Percentiles rank a stretch among this genome's conserved stretches.
phyloP scores from a whole-genome alignment of 1,140 invertebrate species.

The Ridgeia piscesae region DNA sequence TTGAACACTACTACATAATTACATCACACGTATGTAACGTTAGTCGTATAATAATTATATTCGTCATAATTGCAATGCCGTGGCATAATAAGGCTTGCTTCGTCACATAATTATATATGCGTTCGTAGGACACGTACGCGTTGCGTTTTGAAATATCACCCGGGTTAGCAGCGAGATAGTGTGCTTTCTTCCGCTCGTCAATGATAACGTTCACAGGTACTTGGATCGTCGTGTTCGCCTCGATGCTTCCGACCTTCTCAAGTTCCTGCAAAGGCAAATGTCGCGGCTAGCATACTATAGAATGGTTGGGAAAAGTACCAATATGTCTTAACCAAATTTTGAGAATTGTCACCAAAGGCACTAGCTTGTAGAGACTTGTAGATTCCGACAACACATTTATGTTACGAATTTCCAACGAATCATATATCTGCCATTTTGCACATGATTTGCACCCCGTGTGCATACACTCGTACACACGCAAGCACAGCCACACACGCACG shows the following conservation, averaged over 20 bases:
- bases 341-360: no score
- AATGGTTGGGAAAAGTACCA: background rate
- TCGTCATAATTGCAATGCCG: background rate
- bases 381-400: no score
- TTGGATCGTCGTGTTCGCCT: constrained; percentile 29
- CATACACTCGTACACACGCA: background rate
- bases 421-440: no score
- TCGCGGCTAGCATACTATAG: background rate
- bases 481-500: background rate
- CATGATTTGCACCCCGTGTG: no score
- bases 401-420: no score
- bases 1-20: background rate
- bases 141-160: background rate
- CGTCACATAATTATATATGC: background rate
- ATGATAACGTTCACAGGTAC: constrained; percentile 23
- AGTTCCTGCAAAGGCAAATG: constrained; percentile 17
- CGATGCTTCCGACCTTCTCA: constrained; percentile 23
- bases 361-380: no score
- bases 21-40: background rate
- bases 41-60: background rate
- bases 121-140: background rate
- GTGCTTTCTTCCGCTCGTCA: constrained; percentile 15
- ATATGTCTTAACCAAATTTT: no score
- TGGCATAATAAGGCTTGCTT: background rate
- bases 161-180: background rate